Base-by-base conservation (phyloP, 2,113 vertebrate genomes). In the Passer montanus region DNA sequence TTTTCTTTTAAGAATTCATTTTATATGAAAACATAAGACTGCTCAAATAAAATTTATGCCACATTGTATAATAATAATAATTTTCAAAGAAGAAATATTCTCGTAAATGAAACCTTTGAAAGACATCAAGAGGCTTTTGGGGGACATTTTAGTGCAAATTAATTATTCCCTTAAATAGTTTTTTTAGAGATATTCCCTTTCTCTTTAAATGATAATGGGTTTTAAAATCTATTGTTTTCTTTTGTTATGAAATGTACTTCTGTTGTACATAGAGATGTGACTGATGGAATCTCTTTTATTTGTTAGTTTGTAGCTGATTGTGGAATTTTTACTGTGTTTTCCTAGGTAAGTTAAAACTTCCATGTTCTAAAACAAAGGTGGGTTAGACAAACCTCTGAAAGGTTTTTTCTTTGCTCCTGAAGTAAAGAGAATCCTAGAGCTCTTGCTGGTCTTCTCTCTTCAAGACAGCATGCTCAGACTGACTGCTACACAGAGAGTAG, bases 201-300 rank as follows among this genome's bases (percentile, higher is more conserved):
- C 7, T 20, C 22, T 3, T 0, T 2, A 60, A 28, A 69, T 24
- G 0, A 56, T 41, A 55, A 46, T 19, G 6, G 11, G 0, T 5
- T 79, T 74, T 52, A 9, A 74, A 66, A 88, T 18, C 23, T 56
- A 8, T 43, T 60, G 16, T 24, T 55, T 94, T 66, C 7, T 64
- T 87, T 53, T 62, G 4, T 30, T 62, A 17, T n/a, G 11, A 62
- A 75, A 72, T 76, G 12, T 15, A 44, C 67, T 85, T 79, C 14
- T 58, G 2, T 58, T 72, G 6, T 74, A 84, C 17, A 22, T 68
- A 33, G 46, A 33, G 33, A 60, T 82, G 19, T 70, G 33, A 55
- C 13, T 73, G 39, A 49, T 64, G 7, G 5, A 74, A 33, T 63
- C 8, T 52, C 22, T 39, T 90, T 60, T 22, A 41, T 20, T 44